Conservation (phyloP, 2,888 invertebrate species). For the Hydriomena furcata region DNA sequence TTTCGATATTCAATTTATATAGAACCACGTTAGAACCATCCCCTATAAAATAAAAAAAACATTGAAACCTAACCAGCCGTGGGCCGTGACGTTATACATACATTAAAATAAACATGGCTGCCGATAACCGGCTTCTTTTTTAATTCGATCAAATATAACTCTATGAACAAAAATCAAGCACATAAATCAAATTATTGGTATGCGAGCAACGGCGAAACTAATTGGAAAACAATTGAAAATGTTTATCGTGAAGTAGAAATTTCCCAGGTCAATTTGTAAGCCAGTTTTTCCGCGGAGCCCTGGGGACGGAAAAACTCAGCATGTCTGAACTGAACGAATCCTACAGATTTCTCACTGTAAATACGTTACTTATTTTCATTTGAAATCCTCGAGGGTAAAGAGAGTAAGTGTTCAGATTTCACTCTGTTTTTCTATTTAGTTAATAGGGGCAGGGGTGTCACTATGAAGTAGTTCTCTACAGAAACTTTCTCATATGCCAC, state of each 20-base stretch:
- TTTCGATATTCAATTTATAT: too few species aligned
- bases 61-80: too few species aligned
- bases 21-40: too few species aligned
- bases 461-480: too few species aligned
- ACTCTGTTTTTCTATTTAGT: constrained; percentile 3
- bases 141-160: neutral
- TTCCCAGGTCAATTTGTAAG: constrained; percentile 28
- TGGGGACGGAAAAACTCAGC: constrained; percentile 21
- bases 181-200: constrained; percentile 16
- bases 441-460: neutral
- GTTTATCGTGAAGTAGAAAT: constrained; percentile 21
- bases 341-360: constrained; percentile 25
- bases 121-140: too few species aligned
- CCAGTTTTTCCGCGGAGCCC: constrained; percentile 21
- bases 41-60: too few species aligned
- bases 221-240: constrained; percentile 29
- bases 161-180: neutral
- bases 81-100: too few species aligned
- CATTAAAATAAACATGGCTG: too few species aligned
- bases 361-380: constrained; percentile 26
- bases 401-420: constrained; percentile 2
- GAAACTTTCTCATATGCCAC: too few species aligned
- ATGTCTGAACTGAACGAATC: constrained; percentile 19
- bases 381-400: constrained; percentile 9
- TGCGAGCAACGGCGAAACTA: constrained; percentile 19